phyloP scores from a whole-genome alignment of 1,140 invertebrate genomes.

The Pygmarrhopalites habei region DNA sequence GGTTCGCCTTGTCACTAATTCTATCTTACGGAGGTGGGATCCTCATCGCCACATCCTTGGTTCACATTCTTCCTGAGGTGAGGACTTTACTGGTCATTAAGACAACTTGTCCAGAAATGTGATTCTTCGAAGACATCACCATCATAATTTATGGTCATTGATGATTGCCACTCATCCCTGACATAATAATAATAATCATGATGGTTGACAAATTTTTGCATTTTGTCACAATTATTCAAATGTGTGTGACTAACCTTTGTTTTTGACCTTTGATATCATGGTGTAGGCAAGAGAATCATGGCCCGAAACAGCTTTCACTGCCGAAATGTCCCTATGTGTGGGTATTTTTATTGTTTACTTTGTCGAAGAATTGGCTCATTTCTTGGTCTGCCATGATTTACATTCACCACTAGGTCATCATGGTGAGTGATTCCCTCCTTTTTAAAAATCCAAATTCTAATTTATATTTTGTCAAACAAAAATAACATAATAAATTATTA shows the following conservation, averaged over 20 bases:
- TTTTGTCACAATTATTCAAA: no score
- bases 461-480: neutral
- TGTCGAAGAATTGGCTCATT: slow-evolving; percentile 56
- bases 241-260: no score
- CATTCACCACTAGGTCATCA: slow-evolving; percentile 35
- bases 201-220: no score
- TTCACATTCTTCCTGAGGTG: slow-evolving; percentile 78
- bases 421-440: slow-evolving; percentile 15
- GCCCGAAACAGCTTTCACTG: slow-evolving; percentile 39
- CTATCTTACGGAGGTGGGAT: slow-evolving; percentile 80
- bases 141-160: no score
- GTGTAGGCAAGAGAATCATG: slow-evolving; percentile 37
- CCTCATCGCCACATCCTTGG: slow-evolving; percentile 67
- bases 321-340: slow-evolving; percentile 62
- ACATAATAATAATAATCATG: no score
- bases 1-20: slow-evolving; percentile 51
- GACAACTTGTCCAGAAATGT: no score
- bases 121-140: no score
- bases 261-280: no score
- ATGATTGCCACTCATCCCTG: no score
- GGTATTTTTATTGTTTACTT: slow-evolving; percentile 75
- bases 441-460: neutral
- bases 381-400: slow-evolving; percentile 37
- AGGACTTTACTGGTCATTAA: slow-evolving; percentile 40
- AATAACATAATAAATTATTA: neutral